These are phyloP conservation scores for Halichoerus grypus DNA, from an alignment of 2,113 vertebrate genomes.

Conservation along the genomic window DNA sequence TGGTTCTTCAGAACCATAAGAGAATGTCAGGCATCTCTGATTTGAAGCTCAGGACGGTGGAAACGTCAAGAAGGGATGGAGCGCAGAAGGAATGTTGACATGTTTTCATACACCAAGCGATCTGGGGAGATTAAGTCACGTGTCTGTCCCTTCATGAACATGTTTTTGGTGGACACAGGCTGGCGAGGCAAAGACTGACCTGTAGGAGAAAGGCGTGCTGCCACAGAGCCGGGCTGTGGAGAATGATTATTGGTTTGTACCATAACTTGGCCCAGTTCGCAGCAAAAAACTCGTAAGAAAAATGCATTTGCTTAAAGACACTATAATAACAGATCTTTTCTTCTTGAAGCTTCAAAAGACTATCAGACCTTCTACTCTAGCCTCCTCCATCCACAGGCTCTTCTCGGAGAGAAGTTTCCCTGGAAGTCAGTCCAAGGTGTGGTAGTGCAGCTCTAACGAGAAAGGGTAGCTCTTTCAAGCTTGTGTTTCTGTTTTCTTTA, in stretches of 20 bases:
- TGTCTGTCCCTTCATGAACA: constrained; percentile 69
- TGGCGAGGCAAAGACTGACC: constrained; percentile 69
- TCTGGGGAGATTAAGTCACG: constrained; percentile 71
- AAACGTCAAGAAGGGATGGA: background rate
- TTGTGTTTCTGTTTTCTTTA: background rate
- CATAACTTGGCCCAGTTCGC: constrained; percentile 84
- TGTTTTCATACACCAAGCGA: constrained; percentile 68
- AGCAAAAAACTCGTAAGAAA: constrained; percentile 85
- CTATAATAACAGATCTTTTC: constrained; percentile 85
- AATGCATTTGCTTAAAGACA: constrained; percentile 79
- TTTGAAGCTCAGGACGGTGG: constrained; percentile 25
- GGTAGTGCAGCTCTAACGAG: background rate
- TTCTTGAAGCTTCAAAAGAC: constrained; percentile 81
- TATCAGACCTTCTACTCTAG: constrained; percentile 1
- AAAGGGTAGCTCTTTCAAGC: background rate
- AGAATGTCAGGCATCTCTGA: constrained; percentile 72
- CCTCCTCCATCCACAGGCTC: constrained; percentile 22
- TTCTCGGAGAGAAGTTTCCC: constrained; percentile 7
- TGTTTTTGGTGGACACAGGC: constrained; percentile 76
- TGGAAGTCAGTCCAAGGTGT: background rate
- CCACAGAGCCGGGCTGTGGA: constrained; percentile 85
- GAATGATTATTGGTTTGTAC: constrained; percentile 91
- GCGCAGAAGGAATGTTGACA: constrained; percentile 75
- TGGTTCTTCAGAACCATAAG: constrained; percentile 6
- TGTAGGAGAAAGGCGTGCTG: constrained; percentile 86